Evolutionary conservation across 2,888 invertebrate species (phyloP).

Genomic region (Alcis repandata): DNA sequence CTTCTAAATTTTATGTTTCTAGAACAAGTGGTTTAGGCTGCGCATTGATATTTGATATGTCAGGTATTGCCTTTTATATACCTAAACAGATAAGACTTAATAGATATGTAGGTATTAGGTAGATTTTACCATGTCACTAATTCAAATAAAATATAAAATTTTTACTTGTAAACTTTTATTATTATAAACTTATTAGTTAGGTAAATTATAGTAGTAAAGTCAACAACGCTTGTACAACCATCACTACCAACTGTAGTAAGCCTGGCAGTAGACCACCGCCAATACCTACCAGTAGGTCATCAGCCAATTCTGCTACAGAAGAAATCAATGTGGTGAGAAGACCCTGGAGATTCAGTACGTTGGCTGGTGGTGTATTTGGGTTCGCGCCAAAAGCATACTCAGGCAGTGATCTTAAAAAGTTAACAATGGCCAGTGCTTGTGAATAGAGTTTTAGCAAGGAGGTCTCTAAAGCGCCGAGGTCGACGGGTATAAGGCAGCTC

Average conservation of each 20-base stretch:
- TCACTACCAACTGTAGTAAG: conserved; percentile 71
- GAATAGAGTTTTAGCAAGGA: conserved; percentile 77
- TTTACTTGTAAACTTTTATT: conserved; percentile 3
- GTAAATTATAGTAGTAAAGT: conserved; percentile 60
- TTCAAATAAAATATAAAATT: background rate
- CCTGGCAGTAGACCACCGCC: conserved; percentile 77
- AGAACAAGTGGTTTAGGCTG: too few relatives aligned
- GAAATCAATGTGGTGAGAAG: conserved; percentile 67
- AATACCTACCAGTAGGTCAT: conserved; percentile 70
- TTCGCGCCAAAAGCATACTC: conserved; percentile 78
- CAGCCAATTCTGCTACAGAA: conserved; percentile 68
- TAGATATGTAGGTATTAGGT: too few relatives aligned
- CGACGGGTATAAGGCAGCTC: conserved; percentile 76
- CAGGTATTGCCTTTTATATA: too few relatives aligned
- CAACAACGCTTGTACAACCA: conserved; percentile 69
- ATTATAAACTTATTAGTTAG: background rate
- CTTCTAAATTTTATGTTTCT: too few relatives aligned
- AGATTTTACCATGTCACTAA: too few relatives aligned
- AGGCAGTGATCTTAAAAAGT: conserved; percentile 72
- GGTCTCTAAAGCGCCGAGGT: conserved; percentile 76
- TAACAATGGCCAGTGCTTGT: conserved; percentile 79
- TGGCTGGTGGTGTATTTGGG: conserved; percentile 65
- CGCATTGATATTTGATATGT: too few relatives aligned
- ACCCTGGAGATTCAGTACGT: conserved; percentile 67
- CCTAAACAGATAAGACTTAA: too few relatives aligned